Base-by-base conservation (phyloP, 2,113 vertebrate genomes). In the Myotis davidii region DNA sequence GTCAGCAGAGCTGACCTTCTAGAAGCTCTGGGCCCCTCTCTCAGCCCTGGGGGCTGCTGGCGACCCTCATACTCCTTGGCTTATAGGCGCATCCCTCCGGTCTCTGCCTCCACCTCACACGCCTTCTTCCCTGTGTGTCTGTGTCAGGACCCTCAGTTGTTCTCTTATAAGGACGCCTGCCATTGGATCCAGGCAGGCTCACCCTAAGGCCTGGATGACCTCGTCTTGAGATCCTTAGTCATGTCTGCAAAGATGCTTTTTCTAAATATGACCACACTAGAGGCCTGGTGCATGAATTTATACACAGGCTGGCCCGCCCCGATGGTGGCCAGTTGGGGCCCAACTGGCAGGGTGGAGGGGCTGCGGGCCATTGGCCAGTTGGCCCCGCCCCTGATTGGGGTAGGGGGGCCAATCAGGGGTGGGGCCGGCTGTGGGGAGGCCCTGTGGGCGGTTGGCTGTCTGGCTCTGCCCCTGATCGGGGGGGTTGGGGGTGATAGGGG, bases 11-110 rank as follows among this genome's bases (percentile, higher is more conserved):
- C 1, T 74, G 56, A 13, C 5, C 42, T 82, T 64, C 69, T 37
- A 50, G 65, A 32, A 83, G 20, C 29, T 76, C 48, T 6, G 81
- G 4, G 4, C 5, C 34, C 37, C 5, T 72, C 11, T 34, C 50
- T 29, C 9, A 5, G 39, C 4, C 7, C 1, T 6, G 4, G 65
- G n/a, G n/a, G 27, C 14, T 39, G 0, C 27, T 5, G 7, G 29
- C 1, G 4, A 7, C 18, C n/a, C 17, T 12, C 23, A 8, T 4
- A 0, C 25, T 45, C 61, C 34, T 72, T 37, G 27, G 48, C 42
- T 64, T 23, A 6, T 13, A 4, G 17, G 6, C 0, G 0, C 12
- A 1, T 29, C 17, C 0, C 3, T 56, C 52, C 2, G 1, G 0
- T 23, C 20, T 93, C 59, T n/a, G 50, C 4, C 6, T 65, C 64